Evolutionary conservation across 2,888 invertebrate species (phyloP).

Genomic region (Lithophane ornitopus): DNA sequence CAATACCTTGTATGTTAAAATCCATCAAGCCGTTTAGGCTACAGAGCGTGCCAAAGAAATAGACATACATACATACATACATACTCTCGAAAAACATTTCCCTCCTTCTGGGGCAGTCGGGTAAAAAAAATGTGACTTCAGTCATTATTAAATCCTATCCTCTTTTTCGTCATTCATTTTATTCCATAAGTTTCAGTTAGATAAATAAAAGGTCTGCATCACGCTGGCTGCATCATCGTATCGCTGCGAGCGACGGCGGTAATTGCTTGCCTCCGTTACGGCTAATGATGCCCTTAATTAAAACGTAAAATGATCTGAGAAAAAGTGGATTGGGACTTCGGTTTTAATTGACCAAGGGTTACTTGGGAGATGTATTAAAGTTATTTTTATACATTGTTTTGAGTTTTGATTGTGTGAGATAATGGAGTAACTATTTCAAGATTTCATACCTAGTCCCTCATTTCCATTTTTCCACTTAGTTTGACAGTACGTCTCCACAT

Average conservation of each 20-base stretch:
- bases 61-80: no score
- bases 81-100: no score
- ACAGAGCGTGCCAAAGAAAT: no score
- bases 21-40: no score
- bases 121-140: no score
- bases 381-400: neutral
- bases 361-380: neutral
- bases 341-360: slow-evolving; percentile 41
- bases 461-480: neutral
- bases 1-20: no score
- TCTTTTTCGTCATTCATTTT: neutral
- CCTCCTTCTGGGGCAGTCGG: no score
- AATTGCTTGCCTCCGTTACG: slow-evolving; percentile 69
- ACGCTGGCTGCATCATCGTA: slow-evolving; percentile 37
- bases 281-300: slow-evolving; percentile 73
- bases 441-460: neutral
- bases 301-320: slow-evolving; percentile 69
- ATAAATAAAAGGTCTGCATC: slow-evolving; percentile 7
- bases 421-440: neutral
- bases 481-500: neutral
- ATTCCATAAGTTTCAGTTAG: slow-evolving; percentile 2
- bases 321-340: slow-evolving; percentile 58
- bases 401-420: neutral
- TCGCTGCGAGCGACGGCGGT: slow-evolving; percentile 56
- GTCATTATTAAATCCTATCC: slow-evolving; percentile 5